Evolutionary conservation across 2,113 vertebrate species (phyloP), one percentile per base, ranked within the genome.

Genomic region (Pseudopipra pipra): DNA sequence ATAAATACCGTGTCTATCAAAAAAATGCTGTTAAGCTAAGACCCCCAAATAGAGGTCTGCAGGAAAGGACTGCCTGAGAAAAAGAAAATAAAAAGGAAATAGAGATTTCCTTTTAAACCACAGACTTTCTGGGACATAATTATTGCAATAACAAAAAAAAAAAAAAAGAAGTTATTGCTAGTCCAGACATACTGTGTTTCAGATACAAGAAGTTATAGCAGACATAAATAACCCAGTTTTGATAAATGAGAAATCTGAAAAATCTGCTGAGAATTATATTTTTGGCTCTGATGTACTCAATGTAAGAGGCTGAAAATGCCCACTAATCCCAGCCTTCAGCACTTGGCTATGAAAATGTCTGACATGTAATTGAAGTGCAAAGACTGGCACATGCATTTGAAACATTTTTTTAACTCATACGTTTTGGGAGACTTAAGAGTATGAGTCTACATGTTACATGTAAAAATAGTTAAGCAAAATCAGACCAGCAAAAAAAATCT

Each of bases 221-320:
- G 55, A 70, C 68, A 88, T 74, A 95, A 95, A 90, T 93, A 96
- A 93, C 71, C 25, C 30, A 23, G 54, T 85, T 91, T 78, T 87
- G 81, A 94, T 77, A 93, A 71, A 93, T 59, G 51, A 93, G 77
- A 87, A 75, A 87, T 89, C 85, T 78, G 46, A 76, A 95, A 67
- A 91, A 79, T 94, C 94, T 85, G 58, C 85, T 76, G 81, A 91
- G 77, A 87, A 76, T 1, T 7, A 76, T 95, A 91, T 91, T 96
- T 95, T 91, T 95, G 85, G 87, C 74, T 93, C 70, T 49, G 31
- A 61, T 72, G 25, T 21, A 55, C n/a, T 86, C 85, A 74, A 65
- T 23, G 2, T 85, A 85, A 95, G 87, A 87, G 78, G 37, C 87
- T 96, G 89, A 68, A 95, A 92, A 87, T 94, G 74, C 74, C 66